Base-by-base conservation (phyloP, 2,888 invertebrate genomes). In the Lithophane leautieri region DNA sequence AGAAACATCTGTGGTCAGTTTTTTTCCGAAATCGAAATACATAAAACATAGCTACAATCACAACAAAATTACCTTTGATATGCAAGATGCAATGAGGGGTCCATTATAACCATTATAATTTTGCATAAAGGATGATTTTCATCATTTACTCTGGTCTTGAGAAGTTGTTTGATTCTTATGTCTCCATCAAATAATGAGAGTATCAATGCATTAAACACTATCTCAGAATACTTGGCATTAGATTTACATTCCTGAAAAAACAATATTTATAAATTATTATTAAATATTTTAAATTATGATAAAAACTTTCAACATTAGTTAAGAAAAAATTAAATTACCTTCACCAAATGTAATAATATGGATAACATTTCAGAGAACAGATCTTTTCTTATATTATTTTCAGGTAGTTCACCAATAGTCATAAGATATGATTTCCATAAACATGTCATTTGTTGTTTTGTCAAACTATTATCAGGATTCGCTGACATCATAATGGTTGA, bases 391-490 rank as follows among this genome's bases (percentile, higher is more conserved):
- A 93, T 84, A 76, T 90, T 91, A 79, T 92, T 92, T 28, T 93
- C 92, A 9, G 93, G 90, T 66, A 95, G 78, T 74, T 94, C 93
- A 62, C 91, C 90, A 76, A 95, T 88, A 2, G 89, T 90, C 56
- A 87, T 73, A 4, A 94, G 69, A 85, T 93, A 93, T 9, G 95
- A 94, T 60, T 89, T 93, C 95, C 95, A 96, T 56, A 94, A 86
- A 86, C 96, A 96, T 72, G 86, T 86, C 22, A 94, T 83, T 70
- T 93, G 91, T 58, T 90, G 82, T 42, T 83, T 84, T 2, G 87
- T 84, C 50, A 89, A 84, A 7, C 87, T 87, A 47, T 78, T 70
- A 58, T 88, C 82, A 76, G 84, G 82, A 19, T 86, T 85, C 4
- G 83, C 81, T 47, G 90, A 88, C 61, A 91, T 85, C 58, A 85